Evolutionary conservation across 2,888 invertebrate genomes (phyloP), one percentile per base, ranked within the genome.

Genomic region (Phortica okadai): DNA sequence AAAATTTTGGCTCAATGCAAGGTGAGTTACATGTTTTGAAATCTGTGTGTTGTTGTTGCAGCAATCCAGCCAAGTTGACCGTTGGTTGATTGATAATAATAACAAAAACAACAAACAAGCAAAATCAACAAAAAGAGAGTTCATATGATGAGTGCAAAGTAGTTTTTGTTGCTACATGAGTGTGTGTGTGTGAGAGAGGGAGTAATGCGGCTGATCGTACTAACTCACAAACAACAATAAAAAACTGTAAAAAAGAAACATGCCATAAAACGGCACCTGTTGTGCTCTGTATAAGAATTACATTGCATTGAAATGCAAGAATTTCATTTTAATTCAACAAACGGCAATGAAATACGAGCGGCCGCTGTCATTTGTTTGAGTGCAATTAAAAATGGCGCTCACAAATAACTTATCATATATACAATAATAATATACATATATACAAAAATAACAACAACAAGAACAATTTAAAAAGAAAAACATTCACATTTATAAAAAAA

Each of bases 1-100:
- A 79, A 91, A 91, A 81, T 91, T 91, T 78, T 91, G 91, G 91
- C 83, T 91, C 44, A 91, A 91, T 82, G 89, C 91, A 59, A 90
- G 91, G 91, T 91, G 83, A 84, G 79, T 11, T 6, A 62, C 21
- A 62, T 59, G 16, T 14, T 59, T 62, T 21, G 41, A 25, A 42
- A 21, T 21, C 21, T 21, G 33, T 16, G 2, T 67, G 44, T 14
- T 33, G 33, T 0, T 67, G 44, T 14, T 33, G 33, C 0, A 33
- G 21, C 21, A 21, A 21, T 21, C 21, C 21, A 33, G 33, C 1
- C 33, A 33, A 33, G 33, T 33, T 33, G 33, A 33, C 2, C 33
- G 33, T 33, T 33, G 33, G 33, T 33, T 33, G 2, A 1, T 21
- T 21, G 21, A 21, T 21, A 21, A 21, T 21, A 21, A 6, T 16